Evolutionary conservation across 2,797 vertebrate species (phyloP).

Genomic region (Pseudocheirus occidentalis): DNA sequence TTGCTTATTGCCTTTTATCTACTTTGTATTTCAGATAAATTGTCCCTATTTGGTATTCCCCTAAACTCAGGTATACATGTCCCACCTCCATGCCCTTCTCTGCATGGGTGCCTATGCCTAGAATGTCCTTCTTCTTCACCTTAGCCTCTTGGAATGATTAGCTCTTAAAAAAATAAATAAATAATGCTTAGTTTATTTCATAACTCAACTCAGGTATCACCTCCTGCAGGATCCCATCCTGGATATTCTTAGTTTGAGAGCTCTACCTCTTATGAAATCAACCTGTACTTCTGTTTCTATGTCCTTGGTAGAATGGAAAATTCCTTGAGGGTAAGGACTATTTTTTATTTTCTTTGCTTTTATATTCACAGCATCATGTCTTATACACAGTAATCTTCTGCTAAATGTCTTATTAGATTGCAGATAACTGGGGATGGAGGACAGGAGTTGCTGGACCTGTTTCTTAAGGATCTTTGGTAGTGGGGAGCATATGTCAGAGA

Average conservation of each 20-base stretch:
- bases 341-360: background rate
- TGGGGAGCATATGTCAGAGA: background rate
- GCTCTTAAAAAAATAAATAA: background rate
- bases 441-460: background rate
- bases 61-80: background rate
- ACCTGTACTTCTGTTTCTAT: background rate
- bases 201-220: background rate
- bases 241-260: background rate
- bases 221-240: background rate
- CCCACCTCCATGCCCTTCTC: background rate
- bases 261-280: background rate
- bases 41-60: background rate
- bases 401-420: background rate
- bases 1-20: background rate
- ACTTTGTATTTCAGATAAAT: background rate
- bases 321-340: background rate
- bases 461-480: background rate
- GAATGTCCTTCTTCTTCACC: background rate
- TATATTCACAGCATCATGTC: background rate
- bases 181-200: background rate
- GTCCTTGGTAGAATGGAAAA: background rate
- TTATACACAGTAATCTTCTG: background rate
- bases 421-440: background rate
- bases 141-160: background rate
- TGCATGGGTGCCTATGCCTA: background rate